Conservation (phyloP, 2,113 vertebrate genomes). For the Leucoraja erinaceus region DNA sequence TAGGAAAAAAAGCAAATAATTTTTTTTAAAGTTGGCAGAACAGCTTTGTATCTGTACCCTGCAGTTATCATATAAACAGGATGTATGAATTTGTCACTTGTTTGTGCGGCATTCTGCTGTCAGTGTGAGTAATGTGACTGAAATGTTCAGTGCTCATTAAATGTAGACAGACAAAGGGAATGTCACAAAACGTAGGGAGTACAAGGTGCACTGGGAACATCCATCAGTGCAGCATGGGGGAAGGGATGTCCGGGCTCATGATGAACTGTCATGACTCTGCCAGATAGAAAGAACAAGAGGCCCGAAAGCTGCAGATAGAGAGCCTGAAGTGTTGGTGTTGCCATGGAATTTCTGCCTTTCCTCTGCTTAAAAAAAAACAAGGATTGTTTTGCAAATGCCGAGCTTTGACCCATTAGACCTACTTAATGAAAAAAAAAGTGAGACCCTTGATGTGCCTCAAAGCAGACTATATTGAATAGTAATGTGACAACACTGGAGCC, state of each 20-base stretch:
- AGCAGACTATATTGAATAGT: constrained; percentile 2
- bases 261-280: constrained; percentile 44
- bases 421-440: not conserved
- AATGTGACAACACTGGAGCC: not conserved
- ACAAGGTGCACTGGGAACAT: constrained; percentile 41
- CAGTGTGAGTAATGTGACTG: constrained; percentile 36
- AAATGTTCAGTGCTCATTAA: constrained; percentile 52
- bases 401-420: not conserved
- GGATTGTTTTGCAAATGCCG: constrained; percentile 20
- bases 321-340: constrained; percentile 23
- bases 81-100: constrained; percentile 5
- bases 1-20: not conserved
- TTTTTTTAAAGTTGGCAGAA: not conserved
- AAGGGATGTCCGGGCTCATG: constrained; percentile 48
- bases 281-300: constrained; percentile 42
- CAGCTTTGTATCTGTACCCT: not conserved
- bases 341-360: constrained; percentile 25
- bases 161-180: constrained; percentile 45
- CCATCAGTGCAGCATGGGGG: constrained; percentile 45
- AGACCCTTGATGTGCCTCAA: not conserved
- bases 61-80: constrained; percentile 5
- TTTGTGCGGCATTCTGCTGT: not conserved
- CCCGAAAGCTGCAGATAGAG: constrained; percentile 39
- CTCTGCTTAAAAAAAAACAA: not conserved
- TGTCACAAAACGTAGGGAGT: constrained; percentile 51